These are phyloP conservation scores for Cephus nigrinus DNA, from an alignment of 2,888 invertebrate species.

Conservation along the genomic window DNA sequence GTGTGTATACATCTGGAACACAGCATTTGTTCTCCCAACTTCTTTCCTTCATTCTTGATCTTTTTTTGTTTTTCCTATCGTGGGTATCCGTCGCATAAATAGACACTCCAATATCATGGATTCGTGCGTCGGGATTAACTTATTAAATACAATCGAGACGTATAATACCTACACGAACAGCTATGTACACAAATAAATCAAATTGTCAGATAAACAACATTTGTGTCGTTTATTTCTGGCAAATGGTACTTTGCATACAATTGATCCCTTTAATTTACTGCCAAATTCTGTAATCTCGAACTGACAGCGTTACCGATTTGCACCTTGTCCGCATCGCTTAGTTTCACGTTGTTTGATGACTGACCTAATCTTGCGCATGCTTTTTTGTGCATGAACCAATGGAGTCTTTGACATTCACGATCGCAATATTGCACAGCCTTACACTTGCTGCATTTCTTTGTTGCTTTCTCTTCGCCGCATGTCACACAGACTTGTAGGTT, in stretches of 20 bases:
- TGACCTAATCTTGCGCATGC: slow-evolving; percentile 76
- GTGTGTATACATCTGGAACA: neutral
- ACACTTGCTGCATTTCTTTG: slow-evolving; percentile 95
- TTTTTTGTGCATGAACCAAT: slow-evolving; percentile 93
- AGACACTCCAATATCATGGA: neutral
- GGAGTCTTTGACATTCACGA: slow-evolving; percentile 92
- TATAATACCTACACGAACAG: slow-evolving; percentile 7
- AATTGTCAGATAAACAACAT: neutral
- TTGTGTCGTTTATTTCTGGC: neutral
- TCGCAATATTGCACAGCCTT: slow-evolving; percentile 95
- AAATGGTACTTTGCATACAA: neutral
- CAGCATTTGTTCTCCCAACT: neutral
- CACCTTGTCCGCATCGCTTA: slow-evolving; percentile 50
- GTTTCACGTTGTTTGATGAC: slow-evolving; percentile 34
- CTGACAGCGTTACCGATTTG: slow-evolving; percentile 52
- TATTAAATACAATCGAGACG: neutral
- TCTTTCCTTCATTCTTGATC: neutral
- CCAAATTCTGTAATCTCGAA: slow-evolving; percentile 52
- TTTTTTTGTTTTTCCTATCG: neutral
- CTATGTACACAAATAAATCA: neutral
- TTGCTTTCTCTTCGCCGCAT: slow-evolving; percentile 89
- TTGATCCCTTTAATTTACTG: slow-evolving; percentile 39
- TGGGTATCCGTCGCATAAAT: neutral
- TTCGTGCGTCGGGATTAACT: neutral
- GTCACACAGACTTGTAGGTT: slow-evolving; percentile 80